Percentiles rank a stretch among this genome's conserved stretches.
Evolutionary conservation across 2,113 vertebrate species (phyloP).

Genomic region (Condylura cristata): DNA sequence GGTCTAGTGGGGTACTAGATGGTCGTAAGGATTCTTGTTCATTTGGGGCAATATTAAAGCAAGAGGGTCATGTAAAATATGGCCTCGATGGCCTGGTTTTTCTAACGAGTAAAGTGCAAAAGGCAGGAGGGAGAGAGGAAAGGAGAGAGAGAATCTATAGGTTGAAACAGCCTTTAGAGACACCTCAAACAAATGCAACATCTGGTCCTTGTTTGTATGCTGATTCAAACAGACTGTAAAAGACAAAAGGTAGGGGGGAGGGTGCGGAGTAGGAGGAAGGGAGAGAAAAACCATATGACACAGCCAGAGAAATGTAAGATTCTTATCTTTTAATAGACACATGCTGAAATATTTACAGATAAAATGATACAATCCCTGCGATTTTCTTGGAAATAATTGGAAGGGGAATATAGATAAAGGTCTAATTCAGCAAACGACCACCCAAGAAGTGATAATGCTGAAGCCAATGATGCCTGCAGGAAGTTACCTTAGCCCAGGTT

Average conservation of each 20-base stretch:
- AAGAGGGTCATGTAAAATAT: background rate
- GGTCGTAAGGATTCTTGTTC: background rate
- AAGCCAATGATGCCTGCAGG: background rate
- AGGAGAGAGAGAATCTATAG: background rate
- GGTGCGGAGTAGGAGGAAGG: background rate
- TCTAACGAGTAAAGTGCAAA: background rate
- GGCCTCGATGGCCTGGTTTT: background rate
- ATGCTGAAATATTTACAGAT: slow-evolving; percentile 21
- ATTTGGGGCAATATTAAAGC: background rate
- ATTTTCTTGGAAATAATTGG: slow-evolving; percentile 10
- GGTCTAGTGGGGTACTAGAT: background rate
- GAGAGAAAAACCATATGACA: background rate
- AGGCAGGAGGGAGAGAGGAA: background rate
- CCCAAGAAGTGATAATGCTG: background rate
- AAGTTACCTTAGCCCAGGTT: background rate
- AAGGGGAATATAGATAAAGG: background rate
- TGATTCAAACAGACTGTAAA: slow-evolving; percentile 41
- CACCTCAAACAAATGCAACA: background rate
- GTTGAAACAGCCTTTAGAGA: slow-evolving; percentile 44
- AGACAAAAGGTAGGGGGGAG: background rate
- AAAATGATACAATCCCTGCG: background rate
- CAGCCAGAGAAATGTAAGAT: background rate
- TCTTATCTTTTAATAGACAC: background rate
- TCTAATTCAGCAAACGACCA: background rate
- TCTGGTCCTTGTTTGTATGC: slow-evolving; percentile 42